Conservation (phyloP, 2,888 invertebrate species). For the Cataglyphis albicans region DNA sequence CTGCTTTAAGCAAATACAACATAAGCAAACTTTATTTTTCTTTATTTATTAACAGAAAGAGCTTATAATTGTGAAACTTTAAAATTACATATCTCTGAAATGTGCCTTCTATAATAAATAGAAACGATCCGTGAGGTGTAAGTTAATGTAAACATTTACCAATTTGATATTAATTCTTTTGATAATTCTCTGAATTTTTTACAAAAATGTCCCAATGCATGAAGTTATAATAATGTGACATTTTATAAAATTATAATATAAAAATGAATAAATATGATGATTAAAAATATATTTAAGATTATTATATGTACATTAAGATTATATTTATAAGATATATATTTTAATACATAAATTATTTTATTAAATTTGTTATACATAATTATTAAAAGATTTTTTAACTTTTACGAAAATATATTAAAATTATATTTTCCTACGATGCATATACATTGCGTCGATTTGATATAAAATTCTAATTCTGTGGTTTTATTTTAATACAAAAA, state of each 20-base stretch:
- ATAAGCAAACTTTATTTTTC: no score
- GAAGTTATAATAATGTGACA: not conserved
- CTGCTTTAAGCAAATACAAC: no score
- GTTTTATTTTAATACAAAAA: constrained; percentile 6
- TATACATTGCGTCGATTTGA: not conserved
- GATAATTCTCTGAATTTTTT: not conserved
- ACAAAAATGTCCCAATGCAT: not conserved
- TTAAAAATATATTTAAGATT: not conserved
- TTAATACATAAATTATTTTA: constrained; percentile 8
- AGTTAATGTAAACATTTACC: no score
- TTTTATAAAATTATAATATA: not conserved
- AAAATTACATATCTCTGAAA: no score
- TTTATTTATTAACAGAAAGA: no score
- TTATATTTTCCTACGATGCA: not conserved
- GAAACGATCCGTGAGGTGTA: no score
- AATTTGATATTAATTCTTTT: not conserved
- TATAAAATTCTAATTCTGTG: constrained; percentile 17
- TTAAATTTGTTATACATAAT: constrained; percentile 19
- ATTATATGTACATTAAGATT: not conserved
- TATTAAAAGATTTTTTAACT: not conserved
- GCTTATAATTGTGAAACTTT: no score
- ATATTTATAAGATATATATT: not conserved
- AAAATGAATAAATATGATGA: not conserved
- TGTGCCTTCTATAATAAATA: no score
- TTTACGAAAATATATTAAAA: not conserved